Evolutionary conservation across 1,140 invertebrate species (phyloP).

Genomic region (Drosophila pseudoobscura): DNA sequence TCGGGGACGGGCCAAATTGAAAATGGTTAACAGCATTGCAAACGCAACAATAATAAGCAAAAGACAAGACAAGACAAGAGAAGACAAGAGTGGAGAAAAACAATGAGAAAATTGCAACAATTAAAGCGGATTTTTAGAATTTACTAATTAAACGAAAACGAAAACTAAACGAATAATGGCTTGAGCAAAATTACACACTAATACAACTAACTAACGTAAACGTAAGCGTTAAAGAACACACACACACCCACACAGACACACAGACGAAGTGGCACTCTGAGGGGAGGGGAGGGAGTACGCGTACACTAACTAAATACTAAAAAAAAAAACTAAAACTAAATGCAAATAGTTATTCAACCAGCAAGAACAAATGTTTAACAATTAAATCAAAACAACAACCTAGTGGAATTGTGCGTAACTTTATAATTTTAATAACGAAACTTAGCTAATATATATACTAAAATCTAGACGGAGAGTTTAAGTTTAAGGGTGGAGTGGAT

Average conservation of each 20-base stretch:
- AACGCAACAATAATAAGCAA: conserved; percentile 75
- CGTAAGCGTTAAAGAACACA: conserved; percentile 10
- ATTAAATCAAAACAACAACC: conserved; percentile 36
- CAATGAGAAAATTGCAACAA: conserved; percentile 55
- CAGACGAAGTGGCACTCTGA: conserved; percentile 35
- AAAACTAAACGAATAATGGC: conserved; percentile 47
- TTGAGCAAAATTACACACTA: conserved; percentile 32
- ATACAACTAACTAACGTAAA: conserved; percentile 41
- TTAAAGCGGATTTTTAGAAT: conserved; percentile 73
- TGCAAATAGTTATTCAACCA: conserved; percentile 9
- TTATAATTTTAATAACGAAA: conserved; percentile 49
- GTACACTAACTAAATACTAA: conserved; percentile 35
- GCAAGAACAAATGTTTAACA: conserved; percentile 48
- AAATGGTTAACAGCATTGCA: conserved; percentile 80
- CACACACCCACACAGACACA: conserved; percentile 23
- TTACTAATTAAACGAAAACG: conserved; percentile 50
- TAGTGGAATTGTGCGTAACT: conserved; percentile 61
- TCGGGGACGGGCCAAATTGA: conserved; percentile 24
- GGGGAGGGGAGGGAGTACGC: conserved; percentile 11
- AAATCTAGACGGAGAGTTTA: conserved; percentile 43
- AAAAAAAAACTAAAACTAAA: conserved; percentile 7
- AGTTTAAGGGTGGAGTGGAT: conserved; percentile 45
- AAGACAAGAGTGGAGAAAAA: conserved; percentile 5
- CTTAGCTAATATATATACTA: conserved; percentile 41
- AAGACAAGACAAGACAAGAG: conserved; percentile 9